Evolutionary conservation across 2,888 invertebrate genomes (phyloP).

Genomic region (Drosophila melanosoma): DNA sequence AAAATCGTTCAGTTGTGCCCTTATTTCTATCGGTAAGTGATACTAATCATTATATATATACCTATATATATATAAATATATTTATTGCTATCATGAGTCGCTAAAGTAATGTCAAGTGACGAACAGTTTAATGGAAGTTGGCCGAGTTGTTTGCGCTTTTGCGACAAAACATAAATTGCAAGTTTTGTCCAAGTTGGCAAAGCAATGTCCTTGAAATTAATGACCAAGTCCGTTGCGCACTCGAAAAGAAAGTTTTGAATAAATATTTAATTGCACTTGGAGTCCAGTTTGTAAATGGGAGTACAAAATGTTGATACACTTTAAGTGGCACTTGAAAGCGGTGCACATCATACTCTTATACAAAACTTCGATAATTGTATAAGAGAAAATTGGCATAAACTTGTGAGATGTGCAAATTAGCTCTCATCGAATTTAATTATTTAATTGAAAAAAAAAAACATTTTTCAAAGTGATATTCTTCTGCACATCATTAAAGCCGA

Average conservation of each 20-base stretch:
- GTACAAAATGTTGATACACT: conserved; percentile 19
- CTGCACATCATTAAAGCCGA: background rate
- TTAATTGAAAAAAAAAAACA: background rate
- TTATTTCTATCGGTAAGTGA: background rate
- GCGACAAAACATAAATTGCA: conserved; percentile 53
- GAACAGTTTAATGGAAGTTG: conserved; percentile 19
- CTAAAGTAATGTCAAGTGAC: conserved; percentile 36
- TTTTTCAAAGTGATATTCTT: background rate
- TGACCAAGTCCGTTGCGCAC: conserved; percentile 51
- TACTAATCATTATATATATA: too few species aligned
- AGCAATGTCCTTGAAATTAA: conserved; percentile 57
- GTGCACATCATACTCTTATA: conserved; percentile 28
- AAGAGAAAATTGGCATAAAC: conserved; percentile 8
- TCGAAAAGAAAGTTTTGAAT: conserved; percentile 40
- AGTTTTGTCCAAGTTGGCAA: conserved; percentile 26
- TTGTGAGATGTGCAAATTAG: background rate
- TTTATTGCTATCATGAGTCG: conserved; percentile 25
- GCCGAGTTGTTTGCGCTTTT: conserved; percentile 22
- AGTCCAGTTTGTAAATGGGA: conserved; percentile 22
- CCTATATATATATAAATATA: too few species aligned
- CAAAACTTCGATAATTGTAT: conserved; percentile 2
- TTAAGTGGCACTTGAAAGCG: background rate
- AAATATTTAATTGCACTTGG: conserved; percentile 54
- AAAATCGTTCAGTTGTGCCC: background rate
- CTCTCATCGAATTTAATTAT: background rate